Base-by-base conservation (phyloP, 2,113 vertebrate genomes). In the Ranitomeya imitator region DNA sequence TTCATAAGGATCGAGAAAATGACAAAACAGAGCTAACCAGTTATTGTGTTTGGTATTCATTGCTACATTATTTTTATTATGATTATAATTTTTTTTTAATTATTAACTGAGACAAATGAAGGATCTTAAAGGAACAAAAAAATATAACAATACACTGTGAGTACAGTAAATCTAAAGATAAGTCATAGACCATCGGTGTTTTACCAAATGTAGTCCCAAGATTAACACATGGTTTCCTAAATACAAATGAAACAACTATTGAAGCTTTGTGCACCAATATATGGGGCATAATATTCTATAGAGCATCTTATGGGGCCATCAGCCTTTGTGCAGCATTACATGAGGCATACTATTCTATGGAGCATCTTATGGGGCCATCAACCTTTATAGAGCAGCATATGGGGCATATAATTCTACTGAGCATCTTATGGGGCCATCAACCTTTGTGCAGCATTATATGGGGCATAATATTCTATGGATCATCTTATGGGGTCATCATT, bases 1-100 rank as follows among this genome's bases (percentile, higher is more conserved):
- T 65, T 87, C 90, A 90, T 92, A 90, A 91, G 89, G 18, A 88
- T 90, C 87, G 89, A 89, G 76, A 67, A 69, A 86, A 65, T 16
- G 14, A 71, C n/a, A 84, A 84, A 71, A 55, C 51, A 55, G 19
- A 45, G 73, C 7, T 51, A 76, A 10, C 65, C n/a, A 2, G 12
- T 84, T 31, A 23, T 15, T 65, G 10, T 45, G 45, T 23, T 5
- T 51, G 8, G 0, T n/a, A 67, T 83, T 71, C 15, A 55, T 55
- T 55, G 16, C 51, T 67, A 7, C 21, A 67, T 54, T 55, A 3
- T 67, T 84, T 52, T 67, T 54, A 67, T 71, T 55, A 23, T 4
- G n/a, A 18, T 60, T 51, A 2, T 18, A 71, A 67, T 9, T n/a
- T 19, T 21, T 19, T 74, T 52, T 52, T 12, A 45, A 45, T 26